A percentile compares a stretch with the other conserved stretches of the same genome.
phyloP scores from a whole-genome alignment of 2,113 vertebrate species.

The Laticauda laticaudata region DNA sequence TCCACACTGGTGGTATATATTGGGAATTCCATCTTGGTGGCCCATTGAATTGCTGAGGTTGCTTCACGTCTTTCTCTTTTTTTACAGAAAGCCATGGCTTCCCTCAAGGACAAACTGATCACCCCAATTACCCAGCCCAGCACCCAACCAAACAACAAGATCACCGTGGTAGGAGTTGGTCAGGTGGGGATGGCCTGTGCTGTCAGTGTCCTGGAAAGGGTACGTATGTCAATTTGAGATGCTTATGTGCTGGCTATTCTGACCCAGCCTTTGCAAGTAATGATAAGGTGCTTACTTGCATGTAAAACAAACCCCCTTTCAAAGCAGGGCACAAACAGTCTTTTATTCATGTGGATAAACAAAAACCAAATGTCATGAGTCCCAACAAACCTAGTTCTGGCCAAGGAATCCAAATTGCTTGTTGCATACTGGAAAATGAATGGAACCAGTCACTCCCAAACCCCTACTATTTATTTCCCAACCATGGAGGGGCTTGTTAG shows the following conservation, averaged over 20 bases:
- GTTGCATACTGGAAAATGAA: too few relatives aligned
- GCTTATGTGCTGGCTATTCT: neutral
- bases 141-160: conserved; percentile 83
- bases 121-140: conserved; percentile 60
- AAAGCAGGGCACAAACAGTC: too few relatives aligned
- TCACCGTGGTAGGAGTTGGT: conserved; percentile 91
- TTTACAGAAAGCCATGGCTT: conserved; percentile 79
- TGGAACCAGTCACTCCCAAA: too few relatives aligned
- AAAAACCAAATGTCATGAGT: too few relatives aligned
- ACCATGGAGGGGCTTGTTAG: too few relatives aligned
- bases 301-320: too few relatives aligned
- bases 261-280: too few relatives aligned
- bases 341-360: too few relatives aligned
- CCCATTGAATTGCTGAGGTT: neutral
- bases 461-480: too few relatives aligned
- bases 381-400: too few relatives aligned
- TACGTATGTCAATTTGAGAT: conserved; percentile 30
- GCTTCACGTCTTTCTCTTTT: neutral
- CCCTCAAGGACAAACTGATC: conserved; percentile 87
- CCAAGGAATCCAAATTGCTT: too few relatives aligned
- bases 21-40: neutral
- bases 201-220: conserved; percentile 87
- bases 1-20: neutral
- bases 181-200: conserved; percentile 96
- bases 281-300: too few relatives aligned